Percentiles rank a stretch among this genome's conserved stretches.
Conservation (phyloP, 2,888 invertebrate species). For the Pseudanteris insignis region DNA sequence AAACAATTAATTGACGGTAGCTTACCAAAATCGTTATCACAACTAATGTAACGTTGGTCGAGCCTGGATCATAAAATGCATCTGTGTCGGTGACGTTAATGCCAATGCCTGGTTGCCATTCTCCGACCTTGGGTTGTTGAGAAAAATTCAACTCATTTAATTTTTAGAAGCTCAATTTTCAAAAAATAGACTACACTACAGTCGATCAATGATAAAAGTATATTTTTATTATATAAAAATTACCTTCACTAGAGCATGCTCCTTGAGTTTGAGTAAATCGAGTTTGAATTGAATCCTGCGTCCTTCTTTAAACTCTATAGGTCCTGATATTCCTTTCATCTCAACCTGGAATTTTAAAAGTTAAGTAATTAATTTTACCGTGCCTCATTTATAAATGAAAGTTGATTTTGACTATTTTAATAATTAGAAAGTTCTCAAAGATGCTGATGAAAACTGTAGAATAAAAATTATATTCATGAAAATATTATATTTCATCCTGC, state of each 20-base stretch:
- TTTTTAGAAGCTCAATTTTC: neutral
- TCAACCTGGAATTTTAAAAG: slow-evolving; percentile 71
- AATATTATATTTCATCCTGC: too few species aligned
- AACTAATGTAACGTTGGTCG: slow-evolving; percentile 78
- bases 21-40: slow-evolving; percentile 81
- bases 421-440: too few species aligned
- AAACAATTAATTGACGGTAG: too few species aligned
- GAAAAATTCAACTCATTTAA: neutral
- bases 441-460: too few species aligned
- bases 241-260: slow-evolving; percentile 76
- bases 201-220: too few species aligned
- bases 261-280: slow-evolving; percentile 78
- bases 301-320: slow-evolving; percentile 83
- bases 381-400: too few species aligned
- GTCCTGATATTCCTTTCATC: slow-evolving; percentile 82
- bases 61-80: slow-evolving; percentile 77
- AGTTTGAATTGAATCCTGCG: slow-evolving; percentile 78
- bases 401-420: too few species aligned
- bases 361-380: neutral
- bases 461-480: too few species aligned
- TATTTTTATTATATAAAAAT: too few species aligned
- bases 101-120: slow-evolving; percentile 76
- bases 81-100: slow-evolving; percentile 77
- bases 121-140: slow-evolving; percentile 71
- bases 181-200: neutral